Conservation (phyloP, 2,888 invertebrate species). For the Capitulum mitella region DNA sequence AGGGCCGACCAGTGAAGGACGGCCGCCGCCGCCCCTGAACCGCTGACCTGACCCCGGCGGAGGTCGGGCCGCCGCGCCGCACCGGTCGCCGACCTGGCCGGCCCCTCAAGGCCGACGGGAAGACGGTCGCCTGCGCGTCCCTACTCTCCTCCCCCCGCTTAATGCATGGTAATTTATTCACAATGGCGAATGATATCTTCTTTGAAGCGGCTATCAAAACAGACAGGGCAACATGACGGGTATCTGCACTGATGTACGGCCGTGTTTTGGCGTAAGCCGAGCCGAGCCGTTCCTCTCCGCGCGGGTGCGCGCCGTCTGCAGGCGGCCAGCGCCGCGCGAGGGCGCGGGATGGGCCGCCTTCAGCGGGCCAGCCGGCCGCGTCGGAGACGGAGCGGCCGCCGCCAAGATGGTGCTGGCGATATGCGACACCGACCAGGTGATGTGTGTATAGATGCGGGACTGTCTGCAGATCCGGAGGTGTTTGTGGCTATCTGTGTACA, state of each 20-base stretch:
- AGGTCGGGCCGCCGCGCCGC: not conserved
- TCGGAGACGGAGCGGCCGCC: too few species aligned
- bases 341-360: too few species aligned
- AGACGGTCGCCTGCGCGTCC: not conserved
- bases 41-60: not conserved
- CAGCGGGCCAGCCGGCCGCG: too few species aligned
- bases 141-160: not conserved
- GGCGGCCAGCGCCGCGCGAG: too few species aligned
- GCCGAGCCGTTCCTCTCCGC: not conserved
- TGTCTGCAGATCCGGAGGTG: too few species aligned
- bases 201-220: slow-evolving; percentile 14
- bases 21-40: not conserved
- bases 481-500: too few species aligned
- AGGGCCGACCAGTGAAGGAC: not conserved
- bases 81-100: not conserved
- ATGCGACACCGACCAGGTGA: too few species aligned
- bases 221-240: not conserved
- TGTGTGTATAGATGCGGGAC: too few species aligned
- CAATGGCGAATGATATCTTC: slow-evolving; percentile 23
- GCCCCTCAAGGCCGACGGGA: not conserved
- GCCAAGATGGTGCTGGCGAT: too few species aligned
- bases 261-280: not conserved
- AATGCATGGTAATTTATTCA: slow-evolving; percentile 10
- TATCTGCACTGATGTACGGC: not conserved
- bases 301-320: not conserved